Base-by-base conservation (phyloP, 2,113 vertebrate species). In the Caloenas nicobarica region DNA sequence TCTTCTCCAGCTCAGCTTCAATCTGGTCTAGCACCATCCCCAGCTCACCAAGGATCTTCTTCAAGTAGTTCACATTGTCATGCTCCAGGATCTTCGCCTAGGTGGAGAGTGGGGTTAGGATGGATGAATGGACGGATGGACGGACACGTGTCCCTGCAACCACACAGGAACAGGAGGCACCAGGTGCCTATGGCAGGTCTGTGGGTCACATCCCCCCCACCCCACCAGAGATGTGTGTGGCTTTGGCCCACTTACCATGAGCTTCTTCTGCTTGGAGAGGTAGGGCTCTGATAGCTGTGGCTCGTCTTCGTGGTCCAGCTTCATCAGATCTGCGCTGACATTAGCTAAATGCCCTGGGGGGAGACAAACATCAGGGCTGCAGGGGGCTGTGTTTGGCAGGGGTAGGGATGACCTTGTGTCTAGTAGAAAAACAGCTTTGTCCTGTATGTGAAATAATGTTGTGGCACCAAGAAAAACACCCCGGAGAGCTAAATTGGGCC, bases 231-330 rank as follows among this genome's bases (percentile, higher is more conserved):
- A 14, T 29, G 9, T 51, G 22, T 13, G 40, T 22, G 36, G 38
- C 40, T 71, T 78, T 74, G 22, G 50, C 38, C 25, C 7, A 25
- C 97, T 98, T 93, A 99, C 99, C 99, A 99, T 99, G 82, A 99
- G 99, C 74, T 99, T 99, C 98, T 99, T 99, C 97, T 99, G 99
- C 98, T 99, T 99, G 92, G 99, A 99, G 96, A 99, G 98, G 96
- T 99, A 99, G 57, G 99, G 99, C 96, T 99, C 99, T n/a, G 98
- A 99, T 68, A 99, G 98, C 89, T 99, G 99, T 28, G 99, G 99
- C 86, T 99, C 99, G 66, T 99, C 99, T 88, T 99, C 99, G 0
- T 99, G 99, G 97, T 99, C 99, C 97, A 99, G 80, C 96, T 99
- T 99, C 99, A 99, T 99, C 96, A 99, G 97, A 94, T 99, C 99